A percentile compares a stretch with the other conserved stretches of the same genome.
These are phyloP conservation scores for Dascyllus trimaculatus DNA, from an alignment of 2,113 vertebrate genomes.

Conservation along the genomic window DNA sequence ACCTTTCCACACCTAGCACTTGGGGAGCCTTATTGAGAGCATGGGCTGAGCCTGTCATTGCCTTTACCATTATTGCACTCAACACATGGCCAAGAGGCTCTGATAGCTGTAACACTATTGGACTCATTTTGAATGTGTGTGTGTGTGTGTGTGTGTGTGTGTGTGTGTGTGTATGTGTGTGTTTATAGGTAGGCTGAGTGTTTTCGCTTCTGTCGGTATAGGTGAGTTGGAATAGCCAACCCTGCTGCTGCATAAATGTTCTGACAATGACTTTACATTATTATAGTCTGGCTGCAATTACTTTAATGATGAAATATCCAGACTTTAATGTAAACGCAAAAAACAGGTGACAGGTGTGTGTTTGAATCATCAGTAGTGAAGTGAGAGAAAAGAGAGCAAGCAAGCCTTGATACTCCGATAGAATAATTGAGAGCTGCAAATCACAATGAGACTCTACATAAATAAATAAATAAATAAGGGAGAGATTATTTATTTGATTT, in stretches of 20 bases:
- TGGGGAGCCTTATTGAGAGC: constrained; percentile 82
- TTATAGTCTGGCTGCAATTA: constrained; percentile 39
- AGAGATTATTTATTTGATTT: constrained; percentile 75
- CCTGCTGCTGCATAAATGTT: constrained; percentile 52
- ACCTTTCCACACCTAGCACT: constrained; percentile 87
- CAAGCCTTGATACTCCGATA: constrained; percentile 12
- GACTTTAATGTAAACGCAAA: constrained; percentile 41
- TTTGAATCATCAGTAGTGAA: constrained; percentile 28
- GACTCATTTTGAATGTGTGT: constrained; percentile 24
- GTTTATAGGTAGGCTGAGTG: constrained; percentile 59
- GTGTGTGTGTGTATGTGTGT: constrained; percentile 13
- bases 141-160: constrained; percentile 29
- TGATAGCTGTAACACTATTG: constrained; percentile 64
- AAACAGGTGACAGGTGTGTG: constrained; percentile 63
- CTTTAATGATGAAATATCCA: constrained; percentile 48
- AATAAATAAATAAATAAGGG: constrained; percentile 68
- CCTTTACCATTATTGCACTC: constrained; percentile 81
- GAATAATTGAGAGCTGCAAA: constrained; percentile 59
- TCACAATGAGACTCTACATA: constrained; percentile 56
- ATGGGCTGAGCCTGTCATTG: constrained; percentile 62
- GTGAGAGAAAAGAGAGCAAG: constrained; percentile 9
- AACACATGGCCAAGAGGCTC: constrained; percentile 69
- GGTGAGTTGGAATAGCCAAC: constrained; percentile 20
- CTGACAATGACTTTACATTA: constrained; percentile 52
- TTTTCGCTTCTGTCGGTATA: constrained; percentile 69